Conservation (phyloP, 2,797 vertebrate species). For the Paratrypauchen microcephalus region DNA sequence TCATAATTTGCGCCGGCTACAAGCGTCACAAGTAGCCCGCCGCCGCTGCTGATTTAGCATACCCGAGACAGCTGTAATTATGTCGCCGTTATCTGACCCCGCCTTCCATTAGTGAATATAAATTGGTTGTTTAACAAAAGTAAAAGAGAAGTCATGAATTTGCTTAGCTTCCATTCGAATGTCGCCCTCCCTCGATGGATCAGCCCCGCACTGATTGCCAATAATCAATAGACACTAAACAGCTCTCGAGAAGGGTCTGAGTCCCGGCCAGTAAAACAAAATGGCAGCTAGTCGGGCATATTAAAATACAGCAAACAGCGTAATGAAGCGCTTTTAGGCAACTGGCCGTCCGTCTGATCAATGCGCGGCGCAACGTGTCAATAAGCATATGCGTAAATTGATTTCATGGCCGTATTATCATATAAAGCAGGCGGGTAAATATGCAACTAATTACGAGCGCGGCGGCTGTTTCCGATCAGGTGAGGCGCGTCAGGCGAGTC, state of each 20-base stretch:
- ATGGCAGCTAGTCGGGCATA: slow-evolving; percentile 47
- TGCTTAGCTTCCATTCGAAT: slow-evolving; percentile 53
- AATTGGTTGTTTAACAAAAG: slow-evolving; percentile 56
- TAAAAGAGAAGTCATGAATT: slow-evolving; percentile 34
- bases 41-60: neutral
- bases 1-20: neutral
- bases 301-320: slow-evolving; percentile 55
- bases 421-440: slow-evolving; percentile 81
- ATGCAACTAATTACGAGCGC: slow-evolving; percentile 72
- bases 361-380: slow-evolving; percentile 67
- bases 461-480: slow-evolving; percentile 49
- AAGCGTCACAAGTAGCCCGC: neutral
- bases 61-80: slow-evolving; percentile 17
- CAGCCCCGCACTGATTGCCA: slow-evolving; percentile 31
- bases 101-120: slow-evolving; percentile 53
- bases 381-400: slow-evolving; percentile 83
- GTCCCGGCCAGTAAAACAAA: slow-evolving; percentile 32
- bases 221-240: slow-evolving; percentile 55
- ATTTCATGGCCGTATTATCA: slow-evolving; percentile 79
- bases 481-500: slow-evolving; percentile 17
- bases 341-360: slow-evolving; percentile 64
- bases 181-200: slow-evolving; percentile 39
- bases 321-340: slow-evolving; percentile 64
- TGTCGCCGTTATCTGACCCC: slow-evolving; percentile 12
- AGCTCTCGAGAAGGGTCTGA: slow-evolving; percentile 22